Conservation (phyloP, 2,888 invertebrate genomes). For the Tinea trinotella region DNA sequence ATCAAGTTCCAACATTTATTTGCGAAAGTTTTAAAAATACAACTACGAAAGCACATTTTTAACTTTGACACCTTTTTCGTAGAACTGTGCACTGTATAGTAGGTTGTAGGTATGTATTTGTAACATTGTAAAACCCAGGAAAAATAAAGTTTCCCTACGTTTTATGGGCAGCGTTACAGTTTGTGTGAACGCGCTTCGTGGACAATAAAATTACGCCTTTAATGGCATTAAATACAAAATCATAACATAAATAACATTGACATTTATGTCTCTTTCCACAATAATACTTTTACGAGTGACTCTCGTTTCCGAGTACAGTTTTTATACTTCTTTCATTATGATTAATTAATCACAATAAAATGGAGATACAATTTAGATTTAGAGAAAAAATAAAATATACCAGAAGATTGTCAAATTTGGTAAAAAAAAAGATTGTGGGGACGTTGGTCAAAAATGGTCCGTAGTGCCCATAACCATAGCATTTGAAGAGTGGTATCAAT, state of each 20-base stretch:
- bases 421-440: too few relatives aligned
- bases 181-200: slow-evolving; percentile 1
- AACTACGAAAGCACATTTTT: not conserved
- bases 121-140: not conserved
- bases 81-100: not conserved
- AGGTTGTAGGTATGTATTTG: not conserved
- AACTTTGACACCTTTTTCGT: not conserved
- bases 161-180: not conserved
- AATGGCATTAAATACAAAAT: slow-evolving; percentile 2
- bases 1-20: too few relatives aligned
- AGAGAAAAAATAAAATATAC: too few relatives aligned
- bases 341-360: too few relatives aligned
- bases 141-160: not conserved
- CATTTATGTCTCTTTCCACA: slow-evolving; percentile 5
- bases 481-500: too few relatives aligned
- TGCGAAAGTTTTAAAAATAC: not conserved
- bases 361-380: too few relatives aligned
- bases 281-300: slow-evolving; percentile 10
- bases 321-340: not conserved
- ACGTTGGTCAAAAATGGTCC: too few relatives aligned
- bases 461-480: too few relatives aligned
- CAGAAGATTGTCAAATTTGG: too few relatives aligned
- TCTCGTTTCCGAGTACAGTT: not conserved
- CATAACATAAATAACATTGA: slow-evolving; percentile 5
- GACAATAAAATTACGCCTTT: slow-evolving; percentile 10